These are phyloP conservation scores for Thinocorus orbignyianus DNA, from an alignment of 2,113 vertebrate genomes.

Conservation along the genomic window DNA sequence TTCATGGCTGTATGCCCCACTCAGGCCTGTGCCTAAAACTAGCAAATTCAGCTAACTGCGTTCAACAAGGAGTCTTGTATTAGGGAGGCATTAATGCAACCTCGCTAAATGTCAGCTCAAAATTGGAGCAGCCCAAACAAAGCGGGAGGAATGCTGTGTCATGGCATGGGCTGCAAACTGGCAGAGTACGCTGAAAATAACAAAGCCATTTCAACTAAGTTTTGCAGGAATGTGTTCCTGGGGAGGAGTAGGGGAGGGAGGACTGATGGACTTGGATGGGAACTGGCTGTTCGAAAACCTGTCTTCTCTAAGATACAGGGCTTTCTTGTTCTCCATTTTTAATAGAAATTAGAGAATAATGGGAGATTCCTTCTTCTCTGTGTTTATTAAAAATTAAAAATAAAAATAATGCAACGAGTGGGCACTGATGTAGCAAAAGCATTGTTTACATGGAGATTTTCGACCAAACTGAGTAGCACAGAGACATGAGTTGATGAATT, in stretches of 20 bases:
- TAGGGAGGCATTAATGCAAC: background rate
- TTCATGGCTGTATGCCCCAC: background rate
- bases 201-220: background rate
- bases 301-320: background rate
- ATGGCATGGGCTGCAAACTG: background rate
- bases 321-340: background rate
- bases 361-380: background rate
- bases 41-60: background rate
- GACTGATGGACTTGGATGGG: background rate
- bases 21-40: background rate
- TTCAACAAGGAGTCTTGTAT: background rate
- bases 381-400: no score
- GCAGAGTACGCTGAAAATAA: background rate
- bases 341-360: background rate
- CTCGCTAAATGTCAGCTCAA: slow-evolving; percentile 16
- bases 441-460: background rate
- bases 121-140: background rate
- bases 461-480: background rate
- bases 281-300: background rate
- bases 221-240: background rate
- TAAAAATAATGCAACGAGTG: background rate
- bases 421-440: background rate
- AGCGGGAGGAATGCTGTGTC: background rate
- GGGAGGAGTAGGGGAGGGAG: background rate
- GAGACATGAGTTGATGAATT: background rate